Percentiles rank a stretch among this genome's conserved stretches.
phyloP scores from a whole-genome alignment of 2,797 vertebrate species.

The Coendou prehensilis region DNA sequence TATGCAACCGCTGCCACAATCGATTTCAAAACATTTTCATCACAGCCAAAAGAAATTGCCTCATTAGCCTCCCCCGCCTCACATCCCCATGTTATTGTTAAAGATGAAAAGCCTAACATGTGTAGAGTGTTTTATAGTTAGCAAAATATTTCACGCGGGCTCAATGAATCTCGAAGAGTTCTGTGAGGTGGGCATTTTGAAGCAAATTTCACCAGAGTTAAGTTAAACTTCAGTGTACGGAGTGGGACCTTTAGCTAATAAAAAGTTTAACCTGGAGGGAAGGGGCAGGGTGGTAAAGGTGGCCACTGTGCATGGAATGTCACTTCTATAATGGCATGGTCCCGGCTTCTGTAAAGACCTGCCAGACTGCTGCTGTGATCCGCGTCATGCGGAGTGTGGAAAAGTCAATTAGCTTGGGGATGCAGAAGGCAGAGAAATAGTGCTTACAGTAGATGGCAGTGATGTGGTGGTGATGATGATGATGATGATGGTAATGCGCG shows the following conservation, averaged over 20 bases:
- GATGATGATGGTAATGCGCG: too few species aligned
- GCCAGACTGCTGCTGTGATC: fast-evolving
- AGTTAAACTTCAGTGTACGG: not conserved
- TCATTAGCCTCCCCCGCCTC: not conserved
- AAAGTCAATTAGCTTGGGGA: not conserved
- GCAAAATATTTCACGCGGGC: not conserved
- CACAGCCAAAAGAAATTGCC: not conserved
- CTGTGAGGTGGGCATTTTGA: not conserved
- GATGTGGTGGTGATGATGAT: not conserved
- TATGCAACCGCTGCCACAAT: not conserved
- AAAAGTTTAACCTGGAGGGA: not conserved
- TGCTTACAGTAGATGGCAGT: not conserved
- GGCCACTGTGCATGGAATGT: not conserved
- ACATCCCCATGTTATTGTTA: not conserved
- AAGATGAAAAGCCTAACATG: not conserved
- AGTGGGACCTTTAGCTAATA: not conserved
- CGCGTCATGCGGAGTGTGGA: not conserved
- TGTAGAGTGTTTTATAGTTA: not conserved
- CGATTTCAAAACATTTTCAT: not conserved
- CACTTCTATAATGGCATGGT: not conserved
- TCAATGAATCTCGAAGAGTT: not conserved
- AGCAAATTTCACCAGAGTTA: not conserved
- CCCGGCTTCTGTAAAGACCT: not conserved
- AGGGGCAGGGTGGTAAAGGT: not conserved
- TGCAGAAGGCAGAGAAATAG: not conserved